Evolutionary conservation across 2,797 vertebrate species (phyloP).

Genomic region (Coregonus ussuriensis): DNA sequence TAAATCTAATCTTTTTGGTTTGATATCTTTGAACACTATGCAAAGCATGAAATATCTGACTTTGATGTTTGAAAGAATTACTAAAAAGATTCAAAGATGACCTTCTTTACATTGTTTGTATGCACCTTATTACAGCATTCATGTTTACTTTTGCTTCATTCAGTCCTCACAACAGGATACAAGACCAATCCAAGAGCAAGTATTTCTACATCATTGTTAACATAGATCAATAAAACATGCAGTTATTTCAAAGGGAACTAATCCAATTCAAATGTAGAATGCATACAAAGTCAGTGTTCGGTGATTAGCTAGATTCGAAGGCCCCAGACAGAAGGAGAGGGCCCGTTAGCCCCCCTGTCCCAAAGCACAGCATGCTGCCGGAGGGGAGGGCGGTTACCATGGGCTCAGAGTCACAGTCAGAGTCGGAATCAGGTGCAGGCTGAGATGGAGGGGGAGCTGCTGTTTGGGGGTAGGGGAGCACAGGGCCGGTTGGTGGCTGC

Average conservation of each 20-base stretch:
- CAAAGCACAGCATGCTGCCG: slow-evolving; percentile 38
- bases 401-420: slow-evolving; percentile 56
- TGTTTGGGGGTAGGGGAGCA: slow-evolving; percentile 46
- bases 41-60: neutral
- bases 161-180: neutral
- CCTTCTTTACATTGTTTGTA: neutral
- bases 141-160: neutral
- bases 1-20: neutral
- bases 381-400: slow-evolving; percentile 65
- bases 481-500: slow-evolving; percentile 42
- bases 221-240: neutral
- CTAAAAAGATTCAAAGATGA: neutral
- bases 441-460: slow-evolving; percentile 45
- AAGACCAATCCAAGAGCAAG: neutral
- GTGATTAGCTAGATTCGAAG: neutral
- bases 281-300: neutral
- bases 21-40: neutral
- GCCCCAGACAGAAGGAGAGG: slow-evolving; percentile 9
- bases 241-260: neutral
- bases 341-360: slow-evolving; percentile 37
- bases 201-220: neutral
- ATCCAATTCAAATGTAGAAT: neutral
- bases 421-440: slow-evolving; percentile 46
- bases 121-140: neutral
- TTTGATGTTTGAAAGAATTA: neutral